Conservation (phyloP, 2,888 invertebrate species). For the Troglohyphantes excavatus region DNA sequence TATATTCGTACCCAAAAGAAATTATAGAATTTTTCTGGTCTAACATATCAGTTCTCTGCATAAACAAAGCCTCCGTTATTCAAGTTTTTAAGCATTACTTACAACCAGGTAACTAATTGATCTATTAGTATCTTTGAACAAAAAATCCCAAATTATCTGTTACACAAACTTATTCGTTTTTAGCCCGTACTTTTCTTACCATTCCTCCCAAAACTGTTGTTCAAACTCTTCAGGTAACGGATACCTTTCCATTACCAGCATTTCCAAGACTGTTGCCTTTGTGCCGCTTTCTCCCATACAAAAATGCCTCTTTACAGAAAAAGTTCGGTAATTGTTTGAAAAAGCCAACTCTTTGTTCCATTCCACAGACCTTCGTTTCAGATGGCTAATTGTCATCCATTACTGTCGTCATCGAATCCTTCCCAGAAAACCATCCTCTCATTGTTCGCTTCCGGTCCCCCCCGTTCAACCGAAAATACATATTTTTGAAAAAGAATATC, state of each 20-base stretch:
- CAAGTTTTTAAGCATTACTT: too few relatives aligned
- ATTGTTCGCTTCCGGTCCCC: constrained; percentile 63
- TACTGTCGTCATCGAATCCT: constrained; percentile 71
- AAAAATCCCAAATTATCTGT: too few relatives aligned
- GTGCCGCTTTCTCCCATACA: constrained; percentile 7
- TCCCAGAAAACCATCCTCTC: constrained; percentile 33
- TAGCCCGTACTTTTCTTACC: neutral
- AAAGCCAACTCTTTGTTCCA: constrained; percentile 16
- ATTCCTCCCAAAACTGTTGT: neutral
- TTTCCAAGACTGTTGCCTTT: constrained; percentile 7
- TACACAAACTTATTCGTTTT: too few relatives aligned
- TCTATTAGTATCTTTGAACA: too few relatives aligned
- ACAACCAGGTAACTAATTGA: too few relatives aligned
- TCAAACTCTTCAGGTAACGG: neutral
- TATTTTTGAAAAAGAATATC: constrained; percentile 34
- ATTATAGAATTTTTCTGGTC: too few relatives aligned
- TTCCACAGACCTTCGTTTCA: constrained; percentile 21
- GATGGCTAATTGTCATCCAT: constrained; percentile 61
- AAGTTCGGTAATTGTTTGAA: constrained; percentile 27
- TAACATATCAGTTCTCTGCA: too few relatives aligned
- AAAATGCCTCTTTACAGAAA: constrained; percentile 5
- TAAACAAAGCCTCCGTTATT: too few relatives aligned
- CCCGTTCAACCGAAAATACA: constrained; percentile 31
- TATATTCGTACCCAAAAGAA: too few relatives aligned
- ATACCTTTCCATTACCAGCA: constrained; percentile 2